Evolutionary conservation across 2,888 invertebrate genomes (phyloP).

Genomic region (Philereme vetulata): DNA sequence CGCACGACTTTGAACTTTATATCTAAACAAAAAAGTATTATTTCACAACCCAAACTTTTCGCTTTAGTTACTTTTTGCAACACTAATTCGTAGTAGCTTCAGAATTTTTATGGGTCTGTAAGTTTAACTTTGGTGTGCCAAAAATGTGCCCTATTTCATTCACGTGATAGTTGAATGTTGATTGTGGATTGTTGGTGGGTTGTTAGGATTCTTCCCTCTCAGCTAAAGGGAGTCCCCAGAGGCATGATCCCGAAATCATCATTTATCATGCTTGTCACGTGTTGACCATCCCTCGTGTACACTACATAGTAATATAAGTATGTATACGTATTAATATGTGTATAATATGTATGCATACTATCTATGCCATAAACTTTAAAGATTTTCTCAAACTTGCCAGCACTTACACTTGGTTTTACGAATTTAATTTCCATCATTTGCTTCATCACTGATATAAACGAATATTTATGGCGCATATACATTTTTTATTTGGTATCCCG

Average conservation of each 20-base stretch:
- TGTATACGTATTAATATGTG: too few relatives aligned
- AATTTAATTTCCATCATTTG: too few relatives aligned
- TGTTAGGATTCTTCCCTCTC: constrained; percentile 63
- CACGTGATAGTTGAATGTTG: constrained; percentile 48
- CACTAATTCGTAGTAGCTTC: constrained; percentile 69
- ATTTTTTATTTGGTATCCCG: too few relatives aligned
- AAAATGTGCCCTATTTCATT: constrained; percentile 44
- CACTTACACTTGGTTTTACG: not conserved
- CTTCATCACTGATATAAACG: too few relatives aligned
- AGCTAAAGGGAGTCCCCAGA: constrained; percentile 74
- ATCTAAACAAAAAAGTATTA: constrained; percentile 36
- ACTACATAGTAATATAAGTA: constrained; percentile 60
- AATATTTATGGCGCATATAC: too few relatives aligned
- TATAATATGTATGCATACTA: constrained; percentile 52
- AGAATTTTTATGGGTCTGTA: constrained; percentile 67
- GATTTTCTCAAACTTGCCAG: constrained; percentile 21
- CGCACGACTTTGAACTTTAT: constrained; percentile 52
- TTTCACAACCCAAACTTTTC: constrained; percentile 44
- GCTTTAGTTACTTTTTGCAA: constrained; percentile 69
- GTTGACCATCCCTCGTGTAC: constrained; percentile 80
- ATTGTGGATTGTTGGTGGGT: constrained; percentile 39
- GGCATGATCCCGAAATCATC: constrained; percentile 79
- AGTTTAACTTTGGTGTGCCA: constrained; percentile 36
- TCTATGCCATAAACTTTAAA: constrained; percentile 47
- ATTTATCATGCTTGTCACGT: constrained; percentile 83